Evolutionary conservation across 1,140 invertebrate genomes (phyloP), one percentile per base, ranked within the genome.

Genomic region (Cheumatopsyche charites): DNA sequence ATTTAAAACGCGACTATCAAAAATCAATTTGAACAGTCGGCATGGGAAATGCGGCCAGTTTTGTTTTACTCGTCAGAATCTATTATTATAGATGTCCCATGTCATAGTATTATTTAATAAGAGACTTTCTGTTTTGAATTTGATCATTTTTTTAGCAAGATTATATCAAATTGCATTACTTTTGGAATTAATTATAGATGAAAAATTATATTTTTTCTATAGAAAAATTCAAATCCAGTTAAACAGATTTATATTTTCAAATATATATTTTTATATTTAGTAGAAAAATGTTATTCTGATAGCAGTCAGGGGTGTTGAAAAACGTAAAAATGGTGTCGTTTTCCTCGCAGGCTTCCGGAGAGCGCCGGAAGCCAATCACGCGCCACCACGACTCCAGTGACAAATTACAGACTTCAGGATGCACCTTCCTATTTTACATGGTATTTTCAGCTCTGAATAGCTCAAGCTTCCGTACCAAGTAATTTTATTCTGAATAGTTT

Each of bases 371-470:
- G 43, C 55, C 72, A 70, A 73, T 73, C 72, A 70, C 62, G 52
- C 72, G 43, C 67, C 72, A 26, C 61, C 72, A 62, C 67, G 66
- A 65, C 66, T 58, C 67, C 58, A 26, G 58, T 67, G 67, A 73
- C 72, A 73, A 73, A 73, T 73, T 68, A 70, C 69, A 63, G 72
- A 61, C 67, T 73, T 67, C 68, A 69, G 71, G 52, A 61, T 72
- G 63, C 63, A 66, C 62, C 36, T n/a, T 29, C 29, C 29, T 63
- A 63, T 63, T 42, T 42, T 19, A 42, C 17, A 21, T 36, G n/a
- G 21, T 17, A 63, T 42, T 63, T 63, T 63, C 62, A 41, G 62
- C 62, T 13, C 41, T 42, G 42, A 63, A 63, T 21, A 63, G 62
- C 13, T 7, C 29, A 15, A 13, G n/a, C 19, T 45, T 41, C 62